A percentile compares a stretch with the other conserved stretches of the same genome.
These are phyloP conservation scores for Macropus fuliginosus DNA, from an alignment of 2,797 vertebrate genomes.

Conservation along the genomic window DNA sequence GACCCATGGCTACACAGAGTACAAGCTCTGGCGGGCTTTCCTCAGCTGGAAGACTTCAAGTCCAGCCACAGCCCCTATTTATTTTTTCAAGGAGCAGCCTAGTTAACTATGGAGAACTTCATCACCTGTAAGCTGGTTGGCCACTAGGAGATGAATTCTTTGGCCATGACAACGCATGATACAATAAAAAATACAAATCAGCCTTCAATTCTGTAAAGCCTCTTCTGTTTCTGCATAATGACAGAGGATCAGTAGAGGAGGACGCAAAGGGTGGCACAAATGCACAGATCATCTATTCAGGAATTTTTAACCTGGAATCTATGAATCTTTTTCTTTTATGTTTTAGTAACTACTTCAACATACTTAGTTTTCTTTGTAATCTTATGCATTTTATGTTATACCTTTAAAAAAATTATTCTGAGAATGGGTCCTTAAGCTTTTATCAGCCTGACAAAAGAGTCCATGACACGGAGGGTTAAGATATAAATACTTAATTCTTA, in stretches of 20 bases:
- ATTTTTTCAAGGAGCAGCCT: background rate
- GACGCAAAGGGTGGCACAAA: background rate
- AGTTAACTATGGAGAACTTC: background rate
- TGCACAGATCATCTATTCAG: background rate
- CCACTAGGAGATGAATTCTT: background rate
- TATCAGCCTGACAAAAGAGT: background rate
- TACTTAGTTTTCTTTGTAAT: background rate
- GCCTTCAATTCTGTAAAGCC: background rate
- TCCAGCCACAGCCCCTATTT: background rate
- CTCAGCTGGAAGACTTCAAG: background rate
- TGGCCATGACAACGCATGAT: background rate
- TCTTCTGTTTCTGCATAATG: background rate
- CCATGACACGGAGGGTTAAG: background rate
- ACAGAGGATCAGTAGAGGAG: background rate
- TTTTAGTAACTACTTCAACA: background rate
- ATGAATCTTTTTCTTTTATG: background rate
- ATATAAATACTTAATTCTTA: background rate
- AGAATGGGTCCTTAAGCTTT: background rate
- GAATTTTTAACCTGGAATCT: background rate
- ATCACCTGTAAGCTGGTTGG: background rate
- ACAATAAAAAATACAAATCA: background rate
- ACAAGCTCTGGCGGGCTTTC: background rate
- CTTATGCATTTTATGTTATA: background rate
- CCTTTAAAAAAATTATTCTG: background rate
- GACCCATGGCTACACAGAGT: background rate